Conservation (phyloP, 2,113 vertebrate species). For the Turnix velox region DNA sequence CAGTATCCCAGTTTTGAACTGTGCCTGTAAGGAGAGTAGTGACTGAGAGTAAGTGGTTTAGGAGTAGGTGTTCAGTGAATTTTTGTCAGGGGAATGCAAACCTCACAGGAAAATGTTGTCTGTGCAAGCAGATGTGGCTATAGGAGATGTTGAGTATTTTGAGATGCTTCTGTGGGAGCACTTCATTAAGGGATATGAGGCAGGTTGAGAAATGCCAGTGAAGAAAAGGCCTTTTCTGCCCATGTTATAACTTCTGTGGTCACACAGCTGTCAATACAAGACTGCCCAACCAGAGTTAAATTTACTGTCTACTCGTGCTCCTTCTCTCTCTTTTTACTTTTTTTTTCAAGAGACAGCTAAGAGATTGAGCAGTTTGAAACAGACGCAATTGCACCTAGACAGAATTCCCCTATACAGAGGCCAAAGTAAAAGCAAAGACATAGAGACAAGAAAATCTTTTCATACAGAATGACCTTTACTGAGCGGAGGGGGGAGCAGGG, state of each 20-base stretch:
- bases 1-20: background rate
- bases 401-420: background rate
- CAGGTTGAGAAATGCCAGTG: background rate
- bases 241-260: background rate
- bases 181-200: background rate
- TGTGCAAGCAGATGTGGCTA: background rate
- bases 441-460: background rate
- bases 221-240: background rate
- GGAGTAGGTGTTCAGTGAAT: background rate
- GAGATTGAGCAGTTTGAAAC: background rate
- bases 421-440: conserved; percentile 7
- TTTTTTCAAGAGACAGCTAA: background rate
- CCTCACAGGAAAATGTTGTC: background rate
- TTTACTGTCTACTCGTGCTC: background rate
- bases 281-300: background rate
- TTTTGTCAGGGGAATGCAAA: background rate
- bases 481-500: background rate
- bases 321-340: background rate
- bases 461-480: conserved; percentile 9
- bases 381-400: background rate
- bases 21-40: background rate
- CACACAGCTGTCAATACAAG: background rate
- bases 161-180: background rate
- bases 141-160: background rate
- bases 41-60: accelerated